These are phyloP conservation scores for Lasioglossum morio DNA, from an alignment of 2,888 invertebrate species.

Conservation along the genomic window DNA sequence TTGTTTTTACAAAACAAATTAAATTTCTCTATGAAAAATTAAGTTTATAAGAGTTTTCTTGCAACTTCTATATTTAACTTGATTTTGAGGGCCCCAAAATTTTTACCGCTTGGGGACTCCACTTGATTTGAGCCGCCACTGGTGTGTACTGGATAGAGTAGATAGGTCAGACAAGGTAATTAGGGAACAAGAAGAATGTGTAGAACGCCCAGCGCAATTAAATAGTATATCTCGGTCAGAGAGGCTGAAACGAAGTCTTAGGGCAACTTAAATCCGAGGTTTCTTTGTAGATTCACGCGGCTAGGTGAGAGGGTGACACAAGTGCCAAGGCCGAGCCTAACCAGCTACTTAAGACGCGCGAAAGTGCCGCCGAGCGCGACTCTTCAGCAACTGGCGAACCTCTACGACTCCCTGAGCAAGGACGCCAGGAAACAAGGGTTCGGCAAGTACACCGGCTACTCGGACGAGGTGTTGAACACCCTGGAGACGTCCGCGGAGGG, in stretches of 20 bases:
- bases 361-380: conserved; percentile 87
- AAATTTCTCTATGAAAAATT: no score
- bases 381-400: conserved; percentile 86
- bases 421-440: conserved; percentile 88
- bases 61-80: no score
- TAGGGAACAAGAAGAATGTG: not conserved
- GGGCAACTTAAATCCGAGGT: not conserved
- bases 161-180: not conserved
- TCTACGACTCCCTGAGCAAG: conserved; percentile 89
- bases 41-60: no score
- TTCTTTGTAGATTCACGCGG: conserved; percentile 75
- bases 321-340: conserved; percentile 80
- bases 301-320: conserved; percentile 80
- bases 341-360: conserved; percentile 83
- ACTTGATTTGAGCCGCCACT: no score
- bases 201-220: not conserved
- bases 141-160: no score
- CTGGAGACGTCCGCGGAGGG: conserved; percentile 86
- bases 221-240: not conserved
- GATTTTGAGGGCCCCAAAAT: no score
- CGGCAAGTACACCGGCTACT: conserved; percentile 88
- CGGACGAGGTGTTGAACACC: conserved; percentile 86
- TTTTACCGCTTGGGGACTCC: no score
- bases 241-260: not conserved
- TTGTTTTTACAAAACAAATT: no score